Base-by-base conservation (phyloP, 2,888 invertebrate species). In the Tuberolachnus salignus region DNA sequence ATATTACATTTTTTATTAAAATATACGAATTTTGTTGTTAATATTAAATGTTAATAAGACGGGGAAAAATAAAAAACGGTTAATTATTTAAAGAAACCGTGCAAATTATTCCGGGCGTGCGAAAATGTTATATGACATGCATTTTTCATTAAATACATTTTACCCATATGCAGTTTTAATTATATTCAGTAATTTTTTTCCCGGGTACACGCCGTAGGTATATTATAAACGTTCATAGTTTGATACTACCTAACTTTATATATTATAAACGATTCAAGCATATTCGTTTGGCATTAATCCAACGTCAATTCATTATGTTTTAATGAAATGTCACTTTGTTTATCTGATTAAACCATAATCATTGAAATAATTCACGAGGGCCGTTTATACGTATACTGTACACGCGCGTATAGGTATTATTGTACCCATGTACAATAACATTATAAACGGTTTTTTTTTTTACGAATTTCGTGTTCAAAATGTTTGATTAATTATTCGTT, bases 271-370 rank as follows among this genome's bases (percentile, higher is more conserved):
- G 63, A 74, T 74, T 63, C 64, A 64, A 74, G 64, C 73, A 64
- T 61, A 42, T 59, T 64, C 61, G 19, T 53, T 63, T 74, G 73
- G 64, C 73, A 63, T 64, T 74, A 64, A 74, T 74, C 73, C 73
- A 74, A 74, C 73, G 42, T 74, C 73, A 64, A 74, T 74, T 74
- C 73, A 64, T 74, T 63, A 74, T 74, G 51, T 74, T 63, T 34
- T 74, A 74, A 74, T 64, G 73, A 74, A 74, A 74, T 51, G 73
- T 64, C 73, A 74, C 53, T 42, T 64, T 63, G 73, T 64, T 74
- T 74, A 74, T 74, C 73, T 64, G 73, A 74, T 74, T 64, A 42
- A 64, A 74, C 63, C 53, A 64, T 74, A 74, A 74, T 74, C 73
- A 53, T 74, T 74, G 51, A 64, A 74, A 74, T 74, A 74, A 74